Evolutionary conservation across 1,140 invertebrate genomes (phyloP).

Genomic region (Zaprionus inermis): DNA sequence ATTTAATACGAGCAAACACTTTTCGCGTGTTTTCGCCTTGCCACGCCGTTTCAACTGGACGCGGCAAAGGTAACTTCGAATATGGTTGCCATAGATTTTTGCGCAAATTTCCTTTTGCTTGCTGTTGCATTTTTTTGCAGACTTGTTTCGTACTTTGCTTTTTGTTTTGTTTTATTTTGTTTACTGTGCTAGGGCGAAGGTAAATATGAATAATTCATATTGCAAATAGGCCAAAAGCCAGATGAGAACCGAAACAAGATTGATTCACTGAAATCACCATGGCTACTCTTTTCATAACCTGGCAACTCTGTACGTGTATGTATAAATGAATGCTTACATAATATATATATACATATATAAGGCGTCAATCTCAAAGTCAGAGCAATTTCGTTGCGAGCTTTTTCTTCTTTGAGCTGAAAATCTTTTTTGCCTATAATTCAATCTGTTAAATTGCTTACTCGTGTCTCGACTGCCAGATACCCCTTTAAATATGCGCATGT

Average conservation of each 20-base stretch:
- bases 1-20: constrained; percentile 79
- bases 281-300: neutral
- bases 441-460: neutral
- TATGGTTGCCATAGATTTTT: constrained; percentile 46
- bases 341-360: neutral
- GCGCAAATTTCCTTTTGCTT: constrained; percentile 42
- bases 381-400: neutral
- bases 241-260: constrained; percentile 41
- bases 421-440: neutral
- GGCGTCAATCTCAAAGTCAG: neutral
- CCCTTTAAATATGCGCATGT: neutral
- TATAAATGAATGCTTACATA: neutral
- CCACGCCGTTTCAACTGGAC: constrained; percentile 32
- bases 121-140: constrained; percentile 25
- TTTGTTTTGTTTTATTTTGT: constrained; percentile 11
- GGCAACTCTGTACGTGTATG: neutral
- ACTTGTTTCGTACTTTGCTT: constrained; percentile 5
- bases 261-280: constrained; percentile 4
- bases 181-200: constrained; percentile 53
- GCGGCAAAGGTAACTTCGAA: constrained; percentile 53
- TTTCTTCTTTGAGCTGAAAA: neutral
- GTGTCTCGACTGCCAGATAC: neutral
- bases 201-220: constrained; percentile 82
- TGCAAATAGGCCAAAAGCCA: constrained; percentile 76
- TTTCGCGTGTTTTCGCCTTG: constrained; percentile 65